phyloP scores from a whole-genome alignment of 2,113 vertebrate species.

The Phyllostomus hastatus region DNA sequence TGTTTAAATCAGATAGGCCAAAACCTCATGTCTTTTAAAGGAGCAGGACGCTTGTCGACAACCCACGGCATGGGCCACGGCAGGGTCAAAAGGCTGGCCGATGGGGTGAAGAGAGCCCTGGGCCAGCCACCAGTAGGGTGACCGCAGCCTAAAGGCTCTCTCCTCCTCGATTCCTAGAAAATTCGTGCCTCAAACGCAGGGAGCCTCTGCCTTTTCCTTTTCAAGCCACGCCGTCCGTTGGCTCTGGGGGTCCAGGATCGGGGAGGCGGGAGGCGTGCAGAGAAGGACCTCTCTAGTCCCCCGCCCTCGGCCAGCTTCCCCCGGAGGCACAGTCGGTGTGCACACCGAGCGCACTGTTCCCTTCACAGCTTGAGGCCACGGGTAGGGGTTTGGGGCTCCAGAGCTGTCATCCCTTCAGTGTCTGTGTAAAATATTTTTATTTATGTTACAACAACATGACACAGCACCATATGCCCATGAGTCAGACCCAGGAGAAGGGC shows the following conservation, averaged over 20 bases:
- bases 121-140: rapidly evolving
- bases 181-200: neutral
- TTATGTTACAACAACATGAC: slow-evolving; percentile 43
- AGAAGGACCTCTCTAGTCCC: neutral
- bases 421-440: slow-evolving; percentile 50
- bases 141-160: neutral
- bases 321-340: neutral
- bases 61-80: neutral
- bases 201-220: neutral
- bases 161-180: neutral
- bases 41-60: neutral
- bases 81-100: neutral
- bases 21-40: neutral
- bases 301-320: neutral
- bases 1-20: neutral
- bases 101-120: rapidly evolving
- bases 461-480: slow-evolving; percentile 28
- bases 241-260: neutral
- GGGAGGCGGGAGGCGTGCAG: too few relatives aligned
- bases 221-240: neutral
- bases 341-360: neutral
- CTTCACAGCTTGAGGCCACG: neutral
- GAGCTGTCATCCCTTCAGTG: neutral
- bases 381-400: neutral
- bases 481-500: neutral